phyloP scores from a whole-genome alignment of 1,140 invertebrate species.

The Coptotermes formosanus region DNA sequence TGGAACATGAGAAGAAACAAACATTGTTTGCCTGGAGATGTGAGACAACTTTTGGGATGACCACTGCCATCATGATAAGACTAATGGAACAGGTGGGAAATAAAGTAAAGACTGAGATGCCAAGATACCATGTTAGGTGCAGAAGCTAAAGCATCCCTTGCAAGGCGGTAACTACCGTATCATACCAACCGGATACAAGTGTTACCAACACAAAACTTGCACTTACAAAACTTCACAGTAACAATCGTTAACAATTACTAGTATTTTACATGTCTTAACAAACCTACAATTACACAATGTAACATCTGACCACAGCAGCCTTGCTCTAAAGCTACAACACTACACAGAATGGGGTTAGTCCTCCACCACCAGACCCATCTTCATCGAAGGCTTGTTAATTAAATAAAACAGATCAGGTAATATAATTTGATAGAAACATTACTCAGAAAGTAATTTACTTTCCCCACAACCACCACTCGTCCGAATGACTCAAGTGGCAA shows the following conservation, averaged over 20 bases:
- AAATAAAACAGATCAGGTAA: slow-evolving; percentile 28
- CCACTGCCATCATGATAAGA: not conserved
- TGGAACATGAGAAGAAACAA: not conserved
- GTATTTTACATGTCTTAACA: slow-evolving; percentile 34
- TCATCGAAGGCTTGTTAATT: slow-evolving; percentile 34
- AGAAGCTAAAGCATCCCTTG: slow-evolving; percentile 30
- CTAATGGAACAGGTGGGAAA: not conserved
- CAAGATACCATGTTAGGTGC: slow-evolving; percentile 20
- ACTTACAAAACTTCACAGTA: slow-evolving; percentile 34
- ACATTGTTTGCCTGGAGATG: not conserved
- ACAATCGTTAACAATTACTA: slow-evolving; percentile 32
- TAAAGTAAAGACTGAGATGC: not conserved
- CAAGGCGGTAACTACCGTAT: slow-evolving; percentile 33
- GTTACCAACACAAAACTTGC: slow-evolving; percentile 27
- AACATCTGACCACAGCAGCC: slow-evolving; percentile 36
- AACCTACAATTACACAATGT: slow-evolving; percentile 34
- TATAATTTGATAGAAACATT: slow-evolving; percentile 27
- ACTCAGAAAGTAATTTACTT: slow-evolving; percentile 20
- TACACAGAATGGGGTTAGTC: slow-evolving; percentile 26
- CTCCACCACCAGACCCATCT: slow-evolving; percentile 36
- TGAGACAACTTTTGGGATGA: not conserved
- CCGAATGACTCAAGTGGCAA: not conserved
- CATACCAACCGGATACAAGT: slow-evolving; percentile 21
- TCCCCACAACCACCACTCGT: not conserved
- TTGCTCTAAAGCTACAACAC: slow-evolving; percentile 31